Conservation (phyloP, 2,888 invertebrate species). For the Notodonta ziczac region DNA sequence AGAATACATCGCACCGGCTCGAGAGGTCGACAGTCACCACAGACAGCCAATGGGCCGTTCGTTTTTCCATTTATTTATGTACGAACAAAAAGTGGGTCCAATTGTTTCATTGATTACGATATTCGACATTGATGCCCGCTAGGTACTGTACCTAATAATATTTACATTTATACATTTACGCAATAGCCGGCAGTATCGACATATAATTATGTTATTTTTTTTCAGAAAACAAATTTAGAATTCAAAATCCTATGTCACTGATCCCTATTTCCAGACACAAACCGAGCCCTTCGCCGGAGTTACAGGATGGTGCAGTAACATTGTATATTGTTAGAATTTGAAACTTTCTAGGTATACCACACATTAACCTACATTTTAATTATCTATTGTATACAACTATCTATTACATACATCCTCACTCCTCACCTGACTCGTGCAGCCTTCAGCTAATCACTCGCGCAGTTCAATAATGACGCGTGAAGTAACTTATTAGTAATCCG, state of each 20-base stretch:
- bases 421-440: constrained; percentile 5
- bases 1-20: background rate
- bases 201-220: no score
- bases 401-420: no score
- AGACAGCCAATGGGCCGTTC: background rate
- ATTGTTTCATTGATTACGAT: constrained; percentile 5
- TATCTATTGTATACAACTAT: no score
- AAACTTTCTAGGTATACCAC: no score
- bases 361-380: no score
- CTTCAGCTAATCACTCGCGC: constrained; percentile 23
- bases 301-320: no score
- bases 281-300: no score
- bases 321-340: no score
- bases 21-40: background rate
- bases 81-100: background rate
- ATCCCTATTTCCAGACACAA: no score
- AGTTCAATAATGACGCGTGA: constrained; percentile 6
- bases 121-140: constrained; percentile 5
- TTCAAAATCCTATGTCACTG: no score
- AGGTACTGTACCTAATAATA: background rate
- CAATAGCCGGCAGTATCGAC: background rate
- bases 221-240: no score
- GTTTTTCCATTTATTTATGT: background rate
- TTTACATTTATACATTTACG: background rate
- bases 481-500: background rate